These are phyloP conservation scores for Himalopsyche anomala DNA, from an alignment of 2,888 invertebrate species.

Conservation along the genomic window DNA sequence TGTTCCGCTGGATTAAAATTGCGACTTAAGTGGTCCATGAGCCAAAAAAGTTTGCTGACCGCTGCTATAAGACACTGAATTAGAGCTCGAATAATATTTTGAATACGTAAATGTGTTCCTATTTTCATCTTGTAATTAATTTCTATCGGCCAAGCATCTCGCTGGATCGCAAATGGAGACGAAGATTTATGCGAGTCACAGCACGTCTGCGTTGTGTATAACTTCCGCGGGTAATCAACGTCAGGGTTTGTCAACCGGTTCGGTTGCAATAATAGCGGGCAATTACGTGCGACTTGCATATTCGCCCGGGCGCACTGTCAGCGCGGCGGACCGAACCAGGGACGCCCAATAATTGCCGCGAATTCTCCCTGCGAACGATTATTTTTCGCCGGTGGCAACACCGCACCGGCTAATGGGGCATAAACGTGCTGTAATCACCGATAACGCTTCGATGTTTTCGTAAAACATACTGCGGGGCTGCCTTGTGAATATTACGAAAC, in stretches of 20 bases:
- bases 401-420: not conserved
- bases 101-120: no score
- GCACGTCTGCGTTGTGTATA: not conserved
- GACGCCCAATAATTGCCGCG: constrained; percentile 12
- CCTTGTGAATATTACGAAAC: no score
- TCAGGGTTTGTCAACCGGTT: not conserved
- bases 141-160: no score
- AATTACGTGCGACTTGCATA: not conserved
- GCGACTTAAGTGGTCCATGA: no score
- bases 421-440: constrained; percentile 9
- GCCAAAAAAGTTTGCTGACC: no score
- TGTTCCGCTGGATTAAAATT: no score
- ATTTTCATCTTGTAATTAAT: no score
- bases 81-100: no score
- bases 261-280: not conserved
- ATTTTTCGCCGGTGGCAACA: constrained; percentile 15
- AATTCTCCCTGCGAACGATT: constrained; percentile 9
- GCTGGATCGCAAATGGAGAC: no score
- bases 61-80: no score
- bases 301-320: not conserved
- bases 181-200: no score
- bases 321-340: not conserved
- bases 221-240: not conserved
- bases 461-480: no score
- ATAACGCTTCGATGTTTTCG: constrained; percentile 14